phyloP scores from a whole-genome alignment of 2,113 vertebrate genomes.

The Pagrus major region DNA sequence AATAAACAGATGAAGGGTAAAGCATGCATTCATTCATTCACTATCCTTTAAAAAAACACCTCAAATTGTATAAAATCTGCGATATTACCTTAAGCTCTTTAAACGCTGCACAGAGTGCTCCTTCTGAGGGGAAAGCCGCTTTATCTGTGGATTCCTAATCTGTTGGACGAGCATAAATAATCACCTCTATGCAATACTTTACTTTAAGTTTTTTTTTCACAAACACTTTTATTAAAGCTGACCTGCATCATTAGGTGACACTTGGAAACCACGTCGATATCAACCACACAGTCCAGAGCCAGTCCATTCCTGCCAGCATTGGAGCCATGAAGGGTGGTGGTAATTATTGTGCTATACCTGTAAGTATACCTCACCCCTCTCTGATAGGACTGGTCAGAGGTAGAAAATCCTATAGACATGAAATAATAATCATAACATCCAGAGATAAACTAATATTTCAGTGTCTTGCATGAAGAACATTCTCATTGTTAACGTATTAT shows the following conservation, averaged over 20 bases:
- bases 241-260: conserved; percentile 89
- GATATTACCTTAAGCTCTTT: conserved; percentile 84
- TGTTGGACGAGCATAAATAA: conserved; percentile 59
- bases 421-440: background rate
- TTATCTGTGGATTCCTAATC: conserved; percentile 87
- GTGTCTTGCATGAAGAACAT: background rate
- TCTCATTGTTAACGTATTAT: background rate
- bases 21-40: background rate
- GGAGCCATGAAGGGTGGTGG: conserved; percentile 80
- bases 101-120: conserved; percentile 83
- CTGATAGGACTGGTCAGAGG: conserved; percentile 65
- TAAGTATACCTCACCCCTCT: conserved; percentile 85
- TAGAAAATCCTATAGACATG: conserved; percentile 39
- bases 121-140: conserved; percentile 80
- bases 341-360: conserved; percentile 83
- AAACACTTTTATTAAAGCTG: conserved; percentile 39
- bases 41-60: background rate
- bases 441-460: background rate
- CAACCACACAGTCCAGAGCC: conserved; percentile 85
- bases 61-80: background rate
- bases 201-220: background rate
- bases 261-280: conserved; percentile 84
- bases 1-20: background rate
- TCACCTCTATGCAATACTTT: background rate
- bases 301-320: conserved; percentile 80